A percentile compares a stretch with the other conserved stretches of the same genome.
Conservation (phyloP, 53 echinoderm and acorn worm species). For the Apostichopus leukothele region DNA sequence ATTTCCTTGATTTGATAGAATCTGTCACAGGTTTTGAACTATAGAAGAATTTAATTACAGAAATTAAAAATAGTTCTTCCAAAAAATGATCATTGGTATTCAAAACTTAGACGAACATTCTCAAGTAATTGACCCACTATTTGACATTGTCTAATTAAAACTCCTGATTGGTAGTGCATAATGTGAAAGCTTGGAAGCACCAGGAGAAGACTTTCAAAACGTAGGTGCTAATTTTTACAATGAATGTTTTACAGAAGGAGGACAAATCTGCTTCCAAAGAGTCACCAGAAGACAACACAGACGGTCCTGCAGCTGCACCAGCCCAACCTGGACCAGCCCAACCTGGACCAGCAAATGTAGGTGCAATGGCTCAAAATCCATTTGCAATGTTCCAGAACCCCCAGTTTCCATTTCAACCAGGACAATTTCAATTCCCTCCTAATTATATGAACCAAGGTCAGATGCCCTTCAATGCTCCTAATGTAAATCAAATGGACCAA, state of each 20-base stretch:
- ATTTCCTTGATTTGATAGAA: too few species aligned
- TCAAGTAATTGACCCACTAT: too few species aligned
- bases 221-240: not conserved
- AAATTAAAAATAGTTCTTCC: not conserved
- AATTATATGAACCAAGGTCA: slow-evolving; percentile 64
- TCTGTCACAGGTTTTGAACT: too few species aligned
- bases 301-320: not conserved
- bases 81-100: too few species aligned
- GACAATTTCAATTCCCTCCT: slow-evolving; percentile 65
- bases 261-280: slow-evolving; percentile 56
- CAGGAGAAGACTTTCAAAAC: too few species aligned
- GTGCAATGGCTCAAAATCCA: slow-evolving; percentile 57
- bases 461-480: slow-evolving; percentile 39
- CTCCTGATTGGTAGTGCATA: too few species aligned
- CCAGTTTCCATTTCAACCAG: slow-evolving; percentile 51
- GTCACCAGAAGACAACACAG: not conserved
- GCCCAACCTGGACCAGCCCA: not conserved
- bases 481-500: slow-evolving; percentile 28
- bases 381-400: slow-evolving; percentile 60
- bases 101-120: too few species aligned
- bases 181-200: too few species aligned
- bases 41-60: too few species aligned
- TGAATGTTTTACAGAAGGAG: slow-evolving; percentile 66
- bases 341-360: slow-evolving; percentile 10
- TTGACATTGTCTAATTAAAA: too few species aligned